Base-by-base conservation (phyloP, 2,797 vertebrate genomes). In the Rhynchonycteris naso region DNA sequence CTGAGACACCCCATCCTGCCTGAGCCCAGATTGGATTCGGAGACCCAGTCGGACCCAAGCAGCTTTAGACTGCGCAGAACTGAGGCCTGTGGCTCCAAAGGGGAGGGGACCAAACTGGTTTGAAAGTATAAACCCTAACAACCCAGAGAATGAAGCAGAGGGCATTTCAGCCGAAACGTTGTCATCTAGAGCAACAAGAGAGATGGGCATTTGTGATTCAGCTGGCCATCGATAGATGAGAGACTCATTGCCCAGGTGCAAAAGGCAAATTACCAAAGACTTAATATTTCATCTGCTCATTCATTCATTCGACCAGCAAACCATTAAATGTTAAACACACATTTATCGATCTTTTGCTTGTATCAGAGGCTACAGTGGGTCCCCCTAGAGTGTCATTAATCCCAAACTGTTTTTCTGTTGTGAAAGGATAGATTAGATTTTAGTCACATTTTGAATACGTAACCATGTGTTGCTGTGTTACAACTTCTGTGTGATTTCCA, bases 101-200 rank as follows among this genome's bases (percentile, higher is more conserved):
- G 28, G 43, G 43, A 12, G 22, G 30, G 78, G 92, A 12, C 79
- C 24, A 56, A 30, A 26, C 59, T 54, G n/a, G 26, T 66, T 4
- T 65, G 86, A 87, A 71, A 82, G 43, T 19, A 47, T 18, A 63
- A 79, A 82, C 79, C 52, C 26, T 66, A 43, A 61, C 21, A n/a
- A 63, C 15, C 59, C 15, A 5, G 58, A 74, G 88, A 54, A 38
- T 15, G 35, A 59, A 33, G 28, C 12, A 7, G 43, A 11, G 35
- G 65, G 7, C 5, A 11, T 65, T 91, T 82, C 47, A 72, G 58
- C 63, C 26, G 35, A 33, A 82, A 33, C 69, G 16, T 79, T 79
- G 43, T 65, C 9, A 83, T 47, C 69, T 71, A 3, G 92, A 83
- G n/a, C 47, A 71, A 35, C n/a, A 13, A 18, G 21, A 38, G 54